Conservation (phyloP, 2,113 vertebrate genomes). For the Neopipo cinnamomea region DNA sequence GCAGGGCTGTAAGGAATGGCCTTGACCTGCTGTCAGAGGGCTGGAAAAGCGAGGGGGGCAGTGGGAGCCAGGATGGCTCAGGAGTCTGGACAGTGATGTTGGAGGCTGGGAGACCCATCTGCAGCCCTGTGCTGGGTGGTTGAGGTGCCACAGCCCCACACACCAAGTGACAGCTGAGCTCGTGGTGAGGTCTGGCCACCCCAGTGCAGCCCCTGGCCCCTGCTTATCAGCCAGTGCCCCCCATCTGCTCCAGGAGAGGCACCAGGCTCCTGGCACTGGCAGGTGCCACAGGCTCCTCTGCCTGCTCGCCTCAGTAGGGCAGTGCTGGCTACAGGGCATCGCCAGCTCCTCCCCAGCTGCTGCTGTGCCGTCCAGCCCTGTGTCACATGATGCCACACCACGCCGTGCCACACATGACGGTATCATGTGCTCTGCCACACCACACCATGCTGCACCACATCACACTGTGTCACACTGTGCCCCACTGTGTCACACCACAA, state of each 20-base stretch:
- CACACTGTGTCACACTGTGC: fast-evolving
- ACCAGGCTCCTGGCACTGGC: fast-evolving
- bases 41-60: background rate
- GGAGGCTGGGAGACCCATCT: background rate
- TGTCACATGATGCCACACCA: background rate
- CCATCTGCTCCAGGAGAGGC: background rate
- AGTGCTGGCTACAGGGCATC: background rate
- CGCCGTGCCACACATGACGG: background rate
- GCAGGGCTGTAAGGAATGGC: background rate
- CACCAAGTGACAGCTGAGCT: background rate
- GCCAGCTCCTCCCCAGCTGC: background rate
- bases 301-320: background rate
- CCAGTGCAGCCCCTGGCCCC: too few relatives aligned
- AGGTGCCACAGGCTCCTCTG: background rate
- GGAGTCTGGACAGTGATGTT: background rate
- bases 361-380: too few relatives aligned
- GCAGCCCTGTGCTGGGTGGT: too few relatives aligned
- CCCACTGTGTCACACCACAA: background rate
- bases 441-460: background rate
- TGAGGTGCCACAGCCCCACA: background rate
- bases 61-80: fast-evolving
- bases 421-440: background rate
- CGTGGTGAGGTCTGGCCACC: fast-evolving
- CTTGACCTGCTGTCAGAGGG: background rate
- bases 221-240: background rate